A percentile compares a stretch with the other conserved stretches of the same genome.
Evolutionary conservation across 2,113 vertebrate genomes (phyloP).

Genomic region (Cyanoderma ruficeps): DNA sequence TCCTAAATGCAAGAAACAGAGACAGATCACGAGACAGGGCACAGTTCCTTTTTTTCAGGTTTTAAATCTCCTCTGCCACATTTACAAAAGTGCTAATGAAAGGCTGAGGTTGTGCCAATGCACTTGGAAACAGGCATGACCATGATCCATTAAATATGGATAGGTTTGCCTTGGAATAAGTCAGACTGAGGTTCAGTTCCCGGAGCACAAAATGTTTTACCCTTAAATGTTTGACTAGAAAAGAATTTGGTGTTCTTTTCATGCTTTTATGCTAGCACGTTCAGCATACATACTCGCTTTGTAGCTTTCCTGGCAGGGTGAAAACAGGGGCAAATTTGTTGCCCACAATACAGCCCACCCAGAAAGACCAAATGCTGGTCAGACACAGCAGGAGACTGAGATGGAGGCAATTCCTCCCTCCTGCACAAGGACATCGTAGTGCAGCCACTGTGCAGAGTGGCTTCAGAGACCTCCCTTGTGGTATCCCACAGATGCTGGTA

Average conservation of each 20-base stretch:
- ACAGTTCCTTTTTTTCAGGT: neutral
- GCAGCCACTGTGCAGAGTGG: neutral
- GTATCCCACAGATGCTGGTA: neutral
- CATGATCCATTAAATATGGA: neutral
- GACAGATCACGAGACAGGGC: neutral
- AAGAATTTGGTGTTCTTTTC: neutral
- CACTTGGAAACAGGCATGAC: neutral
- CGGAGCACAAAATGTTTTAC: neutral
- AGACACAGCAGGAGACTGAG: neutral
- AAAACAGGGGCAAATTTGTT: neutral
- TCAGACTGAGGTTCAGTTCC: neutral
- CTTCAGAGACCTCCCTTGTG: neutral
- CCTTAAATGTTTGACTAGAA: neutral
- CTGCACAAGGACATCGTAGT: accelerated
- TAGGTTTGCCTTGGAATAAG: neutral
- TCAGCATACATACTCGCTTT: neutral
- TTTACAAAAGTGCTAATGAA: conserved; percentile 30
- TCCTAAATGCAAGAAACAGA: conserved; percentile 20
- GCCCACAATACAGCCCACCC: neutral
- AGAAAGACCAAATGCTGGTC: neutral
- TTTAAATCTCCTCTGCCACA: conserved; percentile 13
- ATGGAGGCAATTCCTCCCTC: neutral
- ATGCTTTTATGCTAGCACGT: neutral
- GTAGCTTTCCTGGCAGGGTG: conserved; percentile 1
- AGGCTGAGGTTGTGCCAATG: neutral